Evolutionary conservation across 1,140 invertebrate genomes (phyloP), one percentile per base, ranked within the genome.

Genomic region (Plutomurus gul): DNA sequence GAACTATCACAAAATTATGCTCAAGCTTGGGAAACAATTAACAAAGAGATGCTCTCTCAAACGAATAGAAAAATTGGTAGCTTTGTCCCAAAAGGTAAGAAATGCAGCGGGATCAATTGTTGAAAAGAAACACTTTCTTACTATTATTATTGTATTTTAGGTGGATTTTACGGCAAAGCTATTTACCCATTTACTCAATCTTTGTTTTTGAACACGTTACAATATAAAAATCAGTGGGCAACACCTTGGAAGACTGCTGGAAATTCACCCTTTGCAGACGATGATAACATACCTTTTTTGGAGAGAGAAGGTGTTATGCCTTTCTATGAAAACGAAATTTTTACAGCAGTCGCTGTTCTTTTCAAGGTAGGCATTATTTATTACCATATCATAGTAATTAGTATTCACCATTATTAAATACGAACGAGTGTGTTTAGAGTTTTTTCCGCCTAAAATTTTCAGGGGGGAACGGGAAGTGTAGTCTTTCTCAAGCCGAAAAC

Each of bases 301-400:
- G 78, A 79, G 20, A 73, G 47, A 4, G 78, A 75, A 43, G 78
- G 78, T 27, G 22, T 75, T 22, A 79, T 79, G 78, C 78, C 78
- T 8, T 79, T 74, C 39, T 79, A 79, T 30, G 78, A 79, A 60
- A 79, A 79, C 51, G 78, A 79, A 16, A 60, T 60, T 16, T 79
- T 79, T 30, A 56, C 74, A 4, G 78, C 78, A n/a, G 40, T 79
- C 5, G 78, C 78, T 13, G 78, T 73, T 0, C 30, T 79, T 6
- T 79, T 79, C 25, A 79, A 79, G 51, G 75, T 65, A n/a, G n/a
- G n/a, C n/a, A n/a, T n/a, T 27, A 10, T 11, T 75, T 47, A 7
- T 20, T 60, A 25, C 13, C 22, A 47, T 27, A n/a, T 47, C 22
- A 16, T 20, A 51, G 20, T 51, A 10, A 6, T 47, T 8, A 4